Conservation (phyloP, 1,140 invertebrate species). For the Euura saliciscinereae region DNA sequence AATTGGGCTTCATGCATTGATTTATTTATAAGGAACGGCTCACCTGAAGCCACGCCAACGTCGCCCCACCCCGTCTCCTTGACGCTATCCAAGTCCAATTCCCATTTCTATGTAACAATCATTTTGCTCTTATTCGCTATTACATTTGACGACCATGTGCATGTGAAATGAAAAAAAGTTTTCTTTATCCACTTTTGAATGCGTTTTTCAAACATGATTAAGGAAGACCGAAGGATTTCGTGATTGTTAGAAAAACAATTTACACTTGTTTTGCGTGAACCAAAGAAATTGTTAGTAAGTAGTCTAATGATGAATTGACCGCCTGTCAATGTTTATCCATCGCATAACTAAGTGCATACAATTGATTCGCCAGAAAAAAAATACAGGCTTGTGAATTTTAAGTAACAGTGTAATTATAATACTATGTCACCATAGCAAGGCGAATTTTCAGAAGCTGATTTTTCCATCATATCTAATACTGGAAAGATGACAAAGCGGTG, state of each 20-base stretch:
- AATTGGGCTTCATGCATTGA: slow-evolving; percentile 29
- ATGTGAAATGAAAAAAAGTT: slow-evolving; percentile 11
- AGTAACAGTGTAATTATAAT: too few relatives aligned
- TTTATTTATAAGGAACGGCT: slow-evolving; percentile 44
- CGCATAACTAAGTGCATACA: too few relatives aligned
- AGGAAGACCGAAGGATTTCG: slow-evolving; percentile 1
- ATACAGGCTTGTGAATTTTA: too few relatives aligned
- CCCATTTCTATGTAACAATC: slow-evolving; percentile 31
- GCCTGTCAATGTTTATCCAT: too few relatives aligned
- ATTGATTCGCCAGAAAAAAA: too few relatives aligned
- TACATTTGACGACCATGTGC: not conserved
- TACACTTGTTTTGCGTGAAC: slow-evolving; percentile 22
- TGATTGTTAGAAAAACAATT: slow-evolving; percentile 58
- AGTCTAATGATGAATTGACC: too few relatives aligned
- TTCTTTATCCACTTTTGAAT: slow-evolving; percentile 13
- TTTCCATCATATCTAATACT: not conserved
- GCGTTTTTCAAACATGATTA: not conserved
- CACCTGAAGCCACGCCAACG: slow-evolving; percentile 54
- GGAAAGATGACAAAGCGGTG: not conserved
- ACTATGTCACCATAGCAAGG: not conserved
- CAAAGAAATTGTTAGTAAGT: too few relatives aligned
- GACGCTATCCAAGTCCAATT: slow-evolving; percentile 59
- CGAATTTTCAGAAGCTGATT: not conserved
- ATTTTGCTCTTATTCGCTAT: not conserved
- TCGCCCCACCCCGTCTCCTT: slow-evolving; percentile 42